Evolutionary conservation across 2,113 vertebrate species (phyloP), one percentile per base, ranked within the genome.

Genomic region (Drymodes brunneopygia): DNA sequence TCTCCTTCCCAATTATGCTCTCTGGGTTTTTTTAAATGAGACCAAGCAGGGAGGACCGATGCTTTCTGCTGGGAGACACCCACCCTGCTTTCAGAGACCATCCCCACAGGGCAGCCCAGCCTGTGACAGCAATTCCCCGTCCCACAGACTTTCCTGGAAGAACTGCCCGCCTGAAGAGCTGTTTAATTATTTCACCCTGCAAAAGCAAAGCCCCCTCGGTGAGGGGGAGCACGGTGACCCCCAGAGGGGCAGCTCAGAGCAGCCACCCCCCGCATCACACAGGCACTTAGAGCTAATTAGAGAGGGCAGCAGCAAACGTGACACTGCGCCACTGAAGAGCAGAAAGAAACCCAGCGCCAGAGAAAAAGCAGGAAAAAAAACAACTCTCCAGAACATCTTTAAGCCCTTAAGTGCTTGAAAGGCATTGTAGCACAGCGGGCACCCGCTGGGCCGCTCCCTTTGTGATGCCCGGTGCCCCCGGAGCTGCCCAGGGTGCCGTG

Each of bases 401-500:
- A 90, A 92, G 51, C 13, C 44, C 25, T 47, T 45, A 36, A 7
- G 8, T 4, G 48, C 42, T 42, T 62, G 64, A 62, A 84, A 84
- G 38, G 23, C 51, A 25, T 4, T 31, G 22, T 6, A n/a, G 40
- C 2, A 20, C 28, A 88, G 33, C 3, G 9, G 53, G 38, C 2
- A 57, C 64, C 31, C 67, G 25, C 36, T 13, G 16, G 10, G 54
- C 27, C 33, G 31, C 81, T 73, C 11, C 22, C 44, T 90, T 4
- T 29, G 11, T 4, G 10, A 54, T 40, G 6, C 15, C 35, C 17
- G 0, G 20, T 4, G 23, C 38, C 42, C 53, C 45, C 15, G 8
- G 11, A 20, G 57, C 22, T 13, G 35, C 28, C 2, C 44, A 20
- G 23, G 18, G 24, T 10, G 24, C 50, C 28, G 14, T 0, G n/a